phyloP scores from a whole-genome alignment of 2,888 invertebrate species.

The Apodemia zela region DNA sequence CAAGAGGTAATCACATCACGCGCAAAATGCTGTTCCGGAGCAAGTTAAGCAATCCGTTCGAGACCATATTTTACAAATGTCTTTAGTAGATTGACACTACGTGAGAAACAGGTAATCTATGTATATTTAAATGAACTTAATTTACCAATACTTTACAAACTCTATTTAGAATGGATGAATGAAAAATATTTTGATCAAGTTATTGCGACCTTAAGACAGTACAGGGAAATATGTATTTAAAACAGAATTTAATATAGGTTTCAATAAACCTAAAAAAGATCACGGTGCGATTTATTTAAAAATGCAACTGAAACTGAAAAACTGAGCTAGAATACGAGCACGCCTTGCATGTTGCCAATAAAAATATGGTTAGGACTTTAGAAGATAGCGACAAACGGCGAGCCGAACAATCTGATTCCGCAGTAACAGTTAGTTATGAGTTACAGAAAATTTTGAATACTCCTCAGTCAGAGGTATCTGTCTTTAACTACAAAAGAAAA shows the following conservation, averaged over 20 bases:
- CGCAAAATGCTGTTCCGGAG: not conserved
- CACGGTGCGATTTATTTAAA: not conserved
- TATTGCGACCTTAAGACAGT: conserved; percentile 2
- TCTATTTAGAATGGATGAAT: too few species aligned
- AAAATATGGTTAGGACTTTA: conserved; percentile 15
- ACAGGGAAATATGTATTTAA: conserved; percentile 9
- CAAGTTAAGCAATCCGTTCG: not conserved
- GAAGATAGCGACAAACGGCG: conserved; percentile 11
- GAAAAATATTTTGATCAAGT: too few species aligned
- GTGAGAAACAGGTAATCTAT: not conserved
- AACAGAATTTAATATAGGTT: conserved; percentile 6
- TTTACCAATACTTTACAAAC: too few species aligned
- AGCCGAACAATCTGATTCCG: not conserved
- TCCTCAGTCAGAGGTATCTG: conserved; percentile 24
- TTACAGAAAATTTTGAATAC: conserved; percentile 20
- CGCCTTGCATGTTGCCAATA: conserved; percentile 7
- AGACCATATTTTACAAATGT: conserved; percentile 2
- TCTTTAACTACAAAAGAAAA: conserved; percentile 29
- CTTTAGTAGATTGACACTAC: conserved; percentile 8
- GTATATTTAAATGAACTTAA: too few species aligned
- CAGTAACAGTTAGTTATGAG: conserved; percentile 16
- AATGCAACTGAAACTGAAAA: conserved; percentile 17
- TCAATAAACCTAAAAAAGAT: conserved; percentile 12
- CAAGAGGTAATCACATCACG: conserved; percentile 1
- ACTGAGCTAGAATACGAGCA: conserved; percentile 8